These are phyloP conservation scores for Rhopalosiphum padi DNA, from an alignment of 1,140 invertebrate species.

Conservation along the genomic window DNA sequence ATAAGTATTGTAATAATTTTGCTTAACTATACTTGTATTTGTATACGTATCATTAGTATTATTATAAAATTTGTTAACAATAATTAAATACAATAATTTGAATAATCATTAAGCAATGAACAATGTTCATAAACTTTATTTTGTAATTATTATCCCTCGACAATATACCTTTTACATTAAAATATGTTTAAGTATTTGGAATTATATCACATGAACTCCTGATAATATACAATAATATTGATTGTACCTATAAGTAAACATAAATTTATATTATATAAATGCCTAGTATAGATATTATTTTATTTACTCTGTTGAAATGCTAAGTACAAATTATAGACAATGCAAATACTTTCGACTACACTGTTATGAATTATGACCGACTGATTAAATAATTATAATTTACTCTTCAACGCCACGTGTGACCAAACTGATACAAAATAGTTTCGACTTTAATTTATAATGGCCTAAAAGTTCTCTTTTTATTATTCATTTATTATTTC, in stretches of 20 bases:
- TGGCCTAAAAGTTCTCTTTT: background rate
- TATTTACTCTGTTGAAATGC: background rate
- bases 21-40: background rate
- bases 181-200: background rate
- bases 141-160: background rate
- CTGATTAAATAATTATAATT: too few species aligned
- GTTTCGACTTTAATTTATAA: background rate
- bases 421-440: background rate
- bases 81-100: background rate
- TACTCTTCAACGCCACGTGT: background rate
- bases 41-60: background rate
- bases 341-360: background rate
- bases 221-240: background rate
- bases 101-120: background rate
- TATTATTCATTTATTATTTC: background rate
- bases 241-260: background rate
- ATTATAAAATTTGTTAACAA: background rate
- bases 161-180: background rate
- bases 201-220: background rate
- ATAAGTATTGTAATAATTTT: background rate
- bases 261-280: background rate
- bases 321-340: background rate
- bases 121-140: too few species aligned
- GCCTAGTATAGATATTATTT: background rate
- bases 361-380: background rate